phyloP scores from a whole-genome alignment of 2,113 vertebrate species.

The Macroglossus sobrinus region DNA sequence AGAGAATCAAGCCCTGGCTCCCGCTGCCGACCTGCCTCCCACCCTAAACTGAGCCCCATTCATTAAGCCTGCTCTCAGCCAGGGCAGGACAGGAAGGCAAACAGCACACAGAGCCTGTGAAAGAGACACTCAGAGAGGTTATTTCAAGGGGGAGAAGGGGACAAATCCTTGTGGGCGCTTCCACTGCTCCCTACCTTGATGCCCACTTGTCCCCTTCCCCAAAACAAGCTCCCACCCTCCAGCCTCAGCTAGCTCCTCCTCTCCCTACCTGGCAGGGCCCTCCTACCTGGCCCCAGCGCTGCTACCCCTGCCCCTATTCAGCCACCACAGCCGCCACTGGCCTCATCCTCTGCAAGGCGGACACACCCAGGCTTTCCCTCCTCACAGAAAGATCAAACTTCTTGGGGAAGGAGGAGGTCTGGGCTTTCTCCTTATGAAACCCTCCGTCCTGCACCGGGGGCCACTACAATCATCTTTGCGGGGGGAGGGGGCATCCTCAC shows the following conservation, averaged over 20 bases:
- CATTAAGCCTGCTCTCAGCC: constrained; percentile 79
- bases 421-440: constrained; percentile 20
- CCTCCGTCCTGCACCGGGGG: not conserved
- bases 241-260: not conserved
- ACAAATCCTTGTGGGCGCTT: not conserved
- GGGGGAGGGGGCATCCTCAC: not conserved
- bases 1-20: constrained; percentile 83
- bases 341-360: not conserved
- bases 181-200: accelerated
- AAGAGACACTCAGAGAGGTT: constrained; percentile 62
- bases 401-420: constrained; percentile 6
- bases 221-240: not conserved
- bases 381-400: constrained; percentile 20
- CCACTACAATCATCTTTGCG: not conserved
- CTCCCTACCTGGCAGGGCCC: not conserved
- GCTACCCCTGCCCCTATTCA: not conserved
- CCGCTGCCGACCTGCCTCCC: constrained; percentile 78
- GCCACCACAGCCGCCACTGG: not conserved
- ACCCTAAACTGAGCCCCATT: constrained; percentile 88
- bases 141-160: constrained; percentile 30
- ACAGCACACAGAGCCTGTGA: constrained; percentile 60
- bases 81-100: constrained; percentile 86
- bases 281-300: not conserved
- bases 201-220: not conserved
- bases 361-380: not conserved